phyloP scores from a whole-genome alignment of 2,888 invertebrate species.

The Sthenelais limicola region DNA sequence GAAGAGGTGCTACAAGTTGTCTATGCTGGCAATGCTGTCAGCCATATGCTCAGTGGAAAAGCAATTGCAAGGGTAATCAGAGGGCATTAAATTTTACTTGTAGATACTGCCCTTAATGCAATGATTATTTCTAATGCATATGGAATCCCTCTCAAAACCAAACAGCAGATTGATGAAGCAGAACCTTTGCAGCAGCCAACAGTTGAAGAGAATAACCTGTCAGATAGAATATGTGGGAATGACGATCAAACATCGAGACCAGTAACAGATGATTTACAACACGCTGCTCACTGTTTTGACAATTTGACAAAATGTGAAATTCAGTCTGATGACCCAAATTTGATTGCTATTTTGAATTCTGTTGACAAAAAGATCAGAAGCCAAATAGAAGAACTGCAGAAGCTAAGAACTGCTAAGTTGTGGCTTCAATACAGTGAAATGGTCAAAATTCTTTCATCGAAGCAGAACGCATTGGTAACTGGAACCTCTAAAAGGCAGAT shows the following conservation, averaged over 20 bases:
- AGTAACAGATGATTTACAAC: too few species aligned
- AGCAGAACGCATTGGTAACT: too few species aligned
- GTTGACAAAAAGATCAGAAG: too few species aligned
- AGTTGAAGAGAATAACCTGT: too few species aligned
- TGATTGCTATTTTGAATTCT: too few species aligned
- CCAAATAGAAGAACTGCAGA: neutral
- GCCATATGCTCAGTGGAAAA: constrained; percentile 58
- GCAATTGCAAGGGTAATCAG: constrained; percentile 52
- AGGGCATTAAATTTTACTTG: constrained; percentile 54
- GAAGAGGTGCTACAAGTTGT: constrained; percentile 54
- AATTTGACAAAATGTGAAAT: too few species aligned
- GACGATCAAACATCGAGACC: too few species aligned
- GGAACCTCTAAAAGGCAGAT: constrained; percentile 13
- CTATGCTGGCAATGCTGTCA: constrained; percentile 55
- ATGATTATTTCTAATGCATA: neutral
- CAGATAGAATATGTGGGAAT: too few species aligned
- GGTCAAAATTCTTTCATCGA: constrained; percentile 53
- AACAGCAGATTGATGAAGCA: neutral
- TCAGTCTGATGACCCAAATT: too few species aligned
- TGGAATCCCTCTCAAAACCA: neutral
- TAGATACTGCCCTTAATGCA: constrained; percentile 46
- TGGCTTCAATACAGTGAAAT: constrained; percentile 54
- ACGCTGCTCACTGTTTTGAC: too few species aligned
- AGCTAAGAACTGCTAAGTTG: constrained; percentile 45
- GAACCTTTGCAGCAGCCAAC: neutral